Conservation (phyloP, 2,113 vertebrate genomes). For the Tautogolabrus adspersus region DNA sequence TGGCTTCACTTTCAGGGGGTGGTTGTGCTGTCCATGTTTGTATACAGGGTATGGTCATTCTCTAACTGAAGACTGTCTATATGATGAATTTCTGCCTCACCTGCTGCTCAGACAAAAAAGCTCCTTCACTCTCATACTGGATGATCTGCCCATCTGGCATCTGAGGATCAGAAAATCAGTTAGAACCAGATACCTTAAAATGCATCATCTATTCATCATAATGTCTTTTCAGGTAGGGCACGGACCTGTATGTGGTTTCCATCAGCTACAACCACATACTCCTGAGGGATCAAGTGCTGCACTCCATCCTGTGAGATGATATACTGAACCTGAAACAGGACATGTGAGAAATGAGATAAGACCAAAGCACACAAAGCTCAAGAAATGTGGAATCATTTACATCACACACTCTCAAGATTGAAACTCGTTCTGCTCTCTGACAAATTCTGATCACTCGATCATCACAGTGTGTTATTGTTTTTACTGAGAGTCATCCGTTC, state of each 20-base stretch:
- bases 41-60: not conserved
- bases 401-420: too few relatives aligned
- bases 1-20: too few relatives aligned
- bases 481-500: too few relatives aligned
- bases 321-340: conserved; percentile 90
- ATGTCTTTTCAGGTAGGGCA: not conserved
- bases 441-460: too few relatives aligned
- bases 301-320: conserved; percentile 96
- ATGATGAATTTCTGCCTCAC: conserved; percentile 66
- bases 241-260: conserved; percentile 96
- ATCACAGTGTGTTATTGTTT: too few relatives aligned
- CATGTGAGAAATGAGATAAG: not conserved
- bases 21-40: too few relatives aligned
- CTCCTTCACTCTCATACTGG: conserved; percentile 92
- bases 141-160: conserved; percentile 96
- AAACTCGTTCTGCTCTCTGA: too few relatives aligned
- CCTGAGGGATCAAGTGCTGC: conserved; percentile 93
- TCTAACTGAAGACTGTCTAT: not conserved
- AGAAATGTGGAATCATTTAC: too few relatives aligned
- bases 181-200: not conserved
- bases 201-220: not conserved
- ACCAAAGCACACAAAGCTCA: not conserved
- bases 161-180: conserved; percentile 72
- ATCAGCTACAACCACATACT: conserved; percentile 94
- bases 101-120: conserved; percentile 92